Evolutionary conservation across 2,888 invertebrate species (phyloP), one percentile per base, ranked within the genome.

Genomic region (Coleophora deauratella): DNA sequence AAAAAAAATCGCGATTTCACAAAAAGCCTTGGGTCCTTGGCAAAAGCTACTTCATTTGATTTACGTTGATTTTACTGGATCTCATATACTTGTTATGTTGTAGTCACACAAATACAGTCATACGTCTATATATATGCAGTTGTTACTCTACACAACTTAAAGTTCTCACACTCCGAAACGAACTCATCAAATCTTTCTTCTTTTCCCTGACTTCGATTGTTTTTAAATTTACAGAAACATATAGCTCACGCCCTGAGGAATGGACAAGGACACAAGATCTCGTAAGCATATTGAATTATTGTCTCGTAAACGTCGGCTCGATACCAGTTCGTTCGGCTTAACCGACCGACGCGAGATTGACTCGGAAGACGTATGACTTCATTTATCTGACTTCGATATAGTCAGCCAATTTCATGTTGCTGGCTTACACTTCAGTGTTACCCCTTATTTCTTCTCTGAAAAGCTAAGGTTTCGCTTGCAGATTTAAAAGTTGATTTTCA

Each of bases 231-330:
- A 21, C 21, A 21, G 21, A 21, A 21, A 21, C 21, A 21, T 21
- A 21, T 21, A 21, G 21, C 21, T 21, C 21, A 21, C n/a, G n/a
- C 3, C 21, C 61, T 58, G 54, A 51, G 62, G 63, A 64, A 63
- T 58, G 66, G 63, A 56, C 56, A 63, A 62, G 50, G 47, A 44
- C 51, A 51, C 59, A 61, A 56, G 55, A 54, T 70, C 84, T 85
- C 81, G 74, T 85, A 85, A 82, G 79, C 65, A 82, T 81, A 84
- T 80, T 85, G 82, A 85, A 82, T 81, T 84, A 85, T 84, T 62
- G 71, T 69, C 69, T 71, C 81, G 61, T 85, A 85, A 84, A 85
- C 43, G 76, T 75, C 77, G 59, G 61, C 68, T 60, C 64, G 56
- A 57, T 62, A 66, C 69, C 62, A 58, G 60, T 70, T 73, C 66